Base-by-base conservation (phyloP, 2,888 invertebrate species). In the Euproctis similis region DNA sequence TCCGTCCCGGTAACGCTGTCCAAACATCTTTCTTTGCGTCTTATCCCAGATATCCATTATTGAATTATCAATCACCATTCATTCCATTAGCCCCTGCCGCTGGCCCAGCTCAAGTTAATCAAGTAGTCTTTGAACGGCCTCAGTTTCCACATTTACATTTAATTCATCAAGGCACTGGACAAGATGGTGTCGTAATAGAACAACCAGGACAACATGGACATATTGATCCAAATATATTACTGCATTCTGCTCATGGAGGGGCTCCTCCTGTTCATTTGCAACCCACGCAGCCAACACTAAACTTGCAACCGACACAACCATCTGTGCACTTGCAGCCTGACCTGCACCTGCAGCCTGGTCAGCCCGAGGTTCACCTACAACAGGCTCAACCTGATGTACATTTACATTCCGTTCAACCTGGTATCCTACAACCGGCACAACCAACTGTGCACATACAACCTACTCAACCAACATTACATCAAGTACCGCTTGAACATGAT, bases 11-110 rank as follows among this genome's bases (percentile, higher is more conserved):
- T 8, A 72, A 76, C 34, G 72, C 84, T 8, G 58, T 78, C 1
- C 85, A 85, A 36, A 69, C 80, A 2, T 84, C 84, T 2, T 53
- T 64, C 24, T 85, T 84, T 24, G 84, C 84, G 0, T 76, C 74
- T 1, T 85, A 74, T 30, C 85, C 85, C 3, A 64, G 76, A 38
- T 81, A 74, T 46, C 85, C 84, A 1, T 53, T 77, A 4, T 33
- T 71, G 1, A 75, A 75, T 32, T 77, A 69, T 25, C 76, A 69
- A 29, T 54, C 54, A 4, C 66, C 71, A 0, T 34, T 62, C 1
- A 33, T 64, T 10, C 71, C 72, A 8, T 27, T 66, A 7, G 38
- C 55, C 3, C 52, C 58, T n/a, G 37, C 50, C 2, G 32, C 52
- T 1, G 53, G 51, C 11, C 35, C 55, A 1, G 46, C 53, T 6